These are phyloP conservation scores for Orthonyx spaldingii DNA, from an alignment of 2,113 vertebrate species.

Conservation along the genomic window DNA sequence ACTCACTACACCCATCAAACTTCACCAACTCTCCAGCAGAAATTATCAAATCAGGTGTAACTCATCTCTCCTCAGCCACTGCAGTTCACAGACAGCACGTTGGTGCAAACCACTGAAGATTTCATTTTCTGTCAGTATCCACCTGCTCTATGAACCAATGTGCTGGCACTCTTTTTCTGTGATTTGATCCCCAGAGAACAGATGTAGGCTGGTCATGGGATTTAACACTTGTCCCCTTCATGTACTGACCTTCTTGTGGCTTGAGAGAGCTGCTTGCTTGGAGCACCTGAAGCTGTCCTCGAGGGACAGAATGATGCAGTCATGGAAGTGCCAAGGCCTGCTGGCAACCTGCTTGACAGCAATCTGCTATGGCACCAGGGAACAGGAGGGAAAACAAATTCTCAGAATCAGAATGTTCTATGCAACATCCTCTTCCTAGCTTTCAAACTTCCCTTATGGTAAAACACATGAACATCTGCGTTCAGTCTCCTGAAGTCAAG, in stretches of 20 bases:
- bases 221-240: neutral
- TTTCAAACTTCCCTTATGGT: neutral
- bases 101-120: neutral
- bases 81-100: neutral
- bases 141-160: neutral
- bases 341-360: neutral
- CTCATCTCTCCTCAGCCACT: neutral
- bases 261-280: neutral
- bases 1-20: neutral
- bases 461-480: too few species aligned
- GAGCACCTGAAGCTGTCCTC: neutral
- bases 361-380: neutral
- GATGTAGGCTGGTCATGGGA: rapidly evolving
- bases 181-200: neutral
- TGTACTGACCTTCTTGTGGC: neutral
- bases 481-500: neutral
- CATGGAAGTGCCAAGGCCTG: neutral
- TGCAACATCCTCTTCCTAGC: neutral
- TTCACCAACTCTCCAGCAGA: neutral
- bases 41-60: neutral
- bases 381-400: neutral
- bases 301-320: rapidly evolving
- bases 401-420: neutral
- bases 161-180: neutral
- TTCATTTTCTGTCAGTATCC: neutral